Evolutionary conservation across 2,888 invertebrate species (phyloP), one percentile per base, ranked within the genome.

Genomic region (Limnephilus rhombicus): DNA sequence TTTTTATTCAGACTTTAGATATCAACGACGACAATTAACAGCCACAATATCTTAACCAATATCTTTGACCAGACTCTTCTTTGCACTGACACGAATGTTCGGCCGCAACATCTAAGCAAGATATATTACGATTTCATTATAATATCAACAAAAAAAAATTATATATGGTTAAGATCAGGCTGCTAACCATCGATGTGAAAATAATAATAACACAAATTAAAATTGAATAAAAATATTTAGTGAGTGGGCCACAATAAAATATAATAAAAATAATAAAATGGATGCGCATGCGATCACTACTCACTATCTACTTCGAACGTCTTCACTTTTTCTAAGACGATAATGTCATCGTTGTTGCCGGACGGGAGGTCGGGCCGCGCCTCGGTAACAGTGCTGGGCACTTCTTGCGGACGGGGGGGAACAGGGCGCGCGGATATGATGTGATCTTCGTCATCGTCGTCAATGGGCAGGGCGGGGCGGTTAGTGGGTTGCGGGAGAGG

Each of bases 401-500:
- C 41, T 68, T 81, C 80, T 11, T 34, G 83, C 68, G 68, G 88
- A 31, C 41, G 80, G 53, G 31, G 34, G 18, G 18, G 24, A 3
- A 7, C 7, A 41, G 41, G 37, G 41, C n/a, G 45, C 29, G 81
- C 41, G 89, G 91, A 87, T 34, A 81, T 94, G 85, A 86, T 86
- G 91, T 91, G 94, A 94, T 92, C 92, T 80, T 96, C 96, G 95
- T 96, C 96, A 95, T 96, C 96, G 95, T 96, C 95, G 89, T 95
- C 95, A 91, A 94, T 94, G 93, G 94, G 94, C 93, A 94, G 88
- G 53, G 49, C 34, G 80, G 31, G 15, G 90, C 2, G 29, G 3
- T 81, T 82, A 1, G 53, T 29, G 13, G 83, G 29, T 15, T 87
- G 88, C 1, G 41, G 53, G 24, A 37, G 80, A 34, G 85, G 89